These are phyloP conservation scores for Zonotrichia leucophrys DNA, from an alignment of 2,113 vertebrate species.

Conservation along the genomic window DNA sequence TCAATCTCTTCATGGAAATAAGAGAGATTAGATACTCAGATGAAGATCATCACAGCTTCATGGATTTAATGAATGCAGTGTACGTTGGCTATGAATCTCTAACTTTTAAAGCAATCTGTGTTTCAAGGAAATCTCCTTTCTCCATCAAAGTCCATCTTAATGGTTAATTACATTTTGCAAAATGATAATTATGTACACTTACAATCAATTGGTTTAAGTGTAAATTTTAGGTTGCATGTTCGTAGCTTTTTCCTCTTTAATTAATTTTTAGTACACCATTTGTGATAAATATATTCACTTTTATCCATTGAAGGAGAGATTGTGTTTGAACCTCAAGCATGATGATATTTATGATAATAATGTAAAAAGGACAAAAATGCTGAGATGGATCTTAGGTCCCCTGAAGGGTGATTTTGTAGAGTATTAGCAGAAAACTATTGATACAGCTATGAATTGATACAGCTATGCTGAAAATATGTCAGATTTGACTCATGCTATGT, in stretches of 20 bases:
- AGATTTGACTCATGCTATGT: neutral
- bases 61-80: neutral
- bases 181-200: neutral
- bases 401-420: neutral
- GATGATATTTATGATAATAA: conserved; percentile 5
- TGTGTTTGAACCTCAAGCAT: neutral
- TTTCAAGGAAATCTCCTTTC: neutral
- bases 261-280: neutral
- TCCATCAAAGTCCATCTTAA: neutral
- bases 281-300: conserved; percentile 1
- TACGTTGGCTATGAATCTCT: neutral
- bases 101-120: neutral
- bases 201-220: neutral
- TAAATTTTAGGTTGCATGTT: neutral
- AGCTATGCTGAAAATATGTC: neutral
- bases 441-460: neutral
- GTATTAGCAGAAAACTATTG: neutral
- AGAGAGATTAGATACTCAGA: neutral
- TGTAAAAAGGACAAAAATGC: neutral
- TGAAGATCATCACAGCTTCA: neutral
- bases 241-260: neutral
- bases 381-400: neutral
- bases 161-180: neutral
- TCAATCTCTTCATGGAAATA: neutral
- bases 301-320: neutral